Evolutionary conservation across 2,888 invertebrate species (phyloP).

Genomic region (Epinotia demarniana): DNA sequence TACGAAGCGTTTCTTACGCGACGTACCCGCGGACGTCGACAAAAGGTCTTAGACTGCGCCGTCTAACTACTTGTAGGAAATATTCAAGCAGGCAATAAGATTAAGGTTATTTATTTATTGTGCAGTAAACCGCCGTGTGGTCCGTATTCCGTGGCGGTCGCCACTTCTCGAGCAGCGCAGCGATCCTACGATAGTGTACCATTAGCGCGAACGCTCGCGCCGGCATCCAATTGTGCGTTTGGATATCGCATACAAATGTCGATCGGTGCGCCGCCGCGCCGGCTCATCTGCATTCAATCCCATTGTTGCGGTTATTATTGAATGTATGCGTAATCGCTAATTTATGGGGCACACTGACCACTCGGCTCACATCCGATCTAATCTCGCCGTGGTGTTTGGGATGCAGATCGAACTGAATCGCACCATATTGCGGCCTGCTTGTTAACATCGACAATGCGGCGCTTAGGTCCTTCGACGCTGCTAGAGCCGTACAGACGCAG

Average conservation of each 20-base stretch:
- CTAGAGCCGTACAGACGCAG: slow-evolving; percentile 51
- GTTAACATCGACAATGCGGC: slow-evolving; percentile 35
- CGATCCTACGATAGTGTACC: slow-evolving; percentile 83
- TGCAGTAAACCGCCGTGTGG: slow-evolving; percentile 76
- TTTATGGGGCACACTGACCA: slow-evolving; percentile 74
- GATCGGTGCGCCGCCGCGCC: slow-evolving; percentile 66
- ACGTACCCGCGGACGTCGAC: slow-evolving; percentile 36
- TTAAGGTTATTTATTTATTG: slow-evolving; percentile 75
- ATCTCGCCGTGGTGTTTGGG: slow-evolving; percentile 50
- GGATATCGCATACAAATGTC: slow-evolving; percentile 85
- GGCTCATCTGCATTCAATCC: slow-evolving; percentile 84
- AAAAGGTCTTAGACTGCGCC: slow-evolving; percentile 36
- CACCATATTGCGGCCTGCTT: slow-evolving; percentile 23
- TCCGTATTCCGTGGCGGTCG: slow-evolving; percentile 77
- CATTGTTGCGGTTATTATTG: slow-evolving; percentile 83
- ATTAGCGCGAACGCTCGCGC: slow-evolving; percentile 84
- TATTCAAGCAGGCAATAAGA: slow-evolving; percentile 50
- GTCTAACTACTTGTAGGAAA: slow-evolving; percentile 36
- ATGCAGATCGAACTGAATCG: slow-evolving; percentile 29
- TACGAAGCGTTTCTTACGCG: slow-evolving; percentile 42
- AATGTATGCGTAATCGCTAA: slow-evolving; percentile 81
- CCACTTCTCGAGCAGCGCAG: slow-evolving; percentile 73
- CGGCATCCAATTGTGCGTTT: slow-evolving; percentile 84
- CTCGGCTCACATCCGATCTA: slow-evolving; percentile 62
- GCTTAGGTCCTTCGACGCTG: slow-evolving; percentile 22